A percentile compares a stretch with the other conserved stretches of the same genome.
phyloP scores from a whole-genome alignment of 2,888 invertebrate genomes.

The Platynereis dumerilii region DNA sequence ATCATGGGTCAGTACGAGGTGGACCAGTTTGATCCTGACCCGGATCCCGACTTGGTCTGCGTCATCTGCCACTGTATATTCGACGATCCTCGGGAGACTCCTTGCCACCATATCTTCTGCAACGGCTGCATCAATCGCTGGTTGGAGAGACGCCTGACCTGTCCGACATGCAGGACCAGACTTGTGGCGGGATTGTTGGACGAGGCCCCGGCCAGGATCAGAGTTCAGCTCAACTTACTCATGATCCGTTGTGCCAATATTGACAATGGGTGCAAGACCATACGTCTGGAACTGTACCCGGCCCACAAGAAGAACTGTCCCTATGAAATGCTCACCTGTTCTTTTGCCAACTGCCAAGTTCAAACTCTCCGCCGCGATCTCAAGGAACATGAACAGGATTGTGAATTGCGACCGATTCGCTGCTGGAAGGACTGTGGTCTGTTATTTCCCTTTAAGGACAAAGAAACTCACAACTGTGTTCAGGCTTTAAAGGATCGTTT shows the following conservation, averaged over 20 bases:
- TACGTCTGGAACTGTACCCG: too few relatives aligned
- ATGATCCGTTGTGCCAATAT: constrained; percentile 49
- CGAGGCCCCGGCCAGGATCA: constrained; percentile 51
- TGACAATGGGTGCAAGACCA: constrained; percentile 44
- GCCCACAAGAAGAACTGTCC: constrained; percentile 47
- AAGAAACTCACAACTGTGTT: constrained; percentile 44
- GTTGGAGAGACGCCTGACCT: constrained; percentile 36
- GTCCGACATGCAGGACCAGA: constrained; percentile 51
- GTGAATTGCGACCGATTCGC: constrained; percentile 68
- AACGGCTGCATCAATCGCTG: constrained; percentile 43
- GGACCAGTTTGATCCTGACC: constrained; percentile 52
- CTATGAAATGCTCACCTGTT: constrained; percentile 44
- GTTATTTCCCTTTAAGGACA: constrained; percentile 41
- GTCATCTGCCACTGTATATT: constrained; percentile 57
- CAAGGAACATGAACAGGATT: constrained; percentile 95
- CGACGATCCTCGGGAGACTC: constrained; percentile 50
- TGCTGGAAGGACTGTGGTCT: constrained; percentile 49
- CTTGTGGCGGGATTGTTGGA: constrained; percentile 38
- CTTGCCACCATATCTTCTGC: constrained; percentile 59
- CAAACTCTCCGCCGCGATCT: constrained; percentile 85
- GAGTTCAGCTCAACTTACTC: constrained; percentile 52
- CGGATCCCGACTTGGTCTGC: constrained; percentile 54
- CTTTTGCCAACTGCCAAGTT: constrained; percentile 40
- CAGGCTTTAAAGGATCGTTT: constrained; percentile 42
- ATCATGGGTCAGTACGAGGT: constrained; percentile 43